Base-by-base conservation (phyloP, 2,888 invertebrate genomes). In the Orthosia incerta region DNA sequence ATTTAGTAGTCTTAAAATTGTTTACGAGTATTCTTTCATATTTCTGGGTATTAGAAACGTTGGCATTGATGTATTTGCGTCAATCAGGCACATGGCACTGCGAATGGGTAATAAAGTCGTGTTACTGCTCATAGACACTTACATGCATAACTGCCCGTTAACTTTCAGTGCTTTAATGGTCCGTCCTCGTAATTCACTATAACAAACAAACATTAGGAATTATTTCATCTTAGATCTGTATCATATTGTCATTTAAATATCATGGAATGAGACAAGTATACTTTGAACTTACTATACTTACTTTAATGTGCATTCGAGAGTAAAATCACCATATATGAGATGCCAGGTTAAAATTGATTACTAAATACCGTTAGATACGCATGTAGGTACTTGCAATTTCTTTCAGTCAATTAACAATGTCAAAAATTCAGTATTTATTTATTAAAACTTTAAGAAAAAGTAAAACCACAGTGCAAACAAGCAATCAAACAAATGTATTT, bases 61-160 rank as follows among this genome's bases (percentile, higher is more conserved):
- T 69, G 84, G 84, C 80, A 83, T 83, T 83, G 81, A 83, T 83
- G 70, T 83, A 46, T 78, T 74, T 81, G 63, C 84, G 86, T 86
- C 86, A 78, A 53, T 77, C 83, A 50, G 71, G 64, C 86, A 86
- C 66, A 81, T 84, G 84, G 75, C 82, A 83, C 45, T 60, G 72
- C 13, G 65, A 26, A 83, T 55, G 63, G 80, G 55, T 56, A 71
- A 71, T 83, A 83, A 81, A 81, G 20, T 45, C 18, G 53, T 56
- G 59, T 64, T 50, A 71, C 48, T 64, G 57, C 53, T 74, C 31
- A 45, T n/a, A 59, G 60, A 83, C 51, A 79, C 69, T 74, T 46
- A 57, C 80, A 51, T 48, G 23, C 62, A 45, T 78, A 79, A 68
- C 63, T 83, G 67, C 50, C 83, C 66, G 74, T 78, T 57, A 77